These are phyloP conservation scores for Trachelipus rathkii DNA, from an alignment of 1,140 invertebrate species.

Conservation along the genomic window DNA sequence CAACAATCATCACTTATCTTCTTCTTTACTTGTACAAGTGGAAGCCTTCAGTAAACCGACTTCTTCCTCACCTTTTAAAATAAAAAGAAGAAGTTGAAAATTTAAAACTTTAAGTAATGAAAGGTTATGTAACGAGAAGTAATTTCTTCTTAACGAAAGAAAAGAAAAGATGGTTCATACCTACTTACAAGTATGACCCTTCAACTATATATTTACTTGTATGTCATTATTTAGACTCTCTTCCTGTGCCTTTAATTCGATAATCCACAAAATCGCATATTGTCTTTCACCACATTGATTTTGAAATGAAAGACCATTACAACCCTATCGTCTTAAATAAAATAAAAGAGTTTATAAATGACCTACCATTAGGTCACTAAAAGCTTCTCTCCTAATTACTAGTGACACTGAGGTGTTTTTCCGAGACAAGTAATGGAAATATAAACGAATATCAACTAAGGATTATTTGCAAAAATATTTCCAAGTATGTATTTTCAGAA, in stretches of 20 bases:
- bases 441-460: background rate
- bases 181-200: background rate
- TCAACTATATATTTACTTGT: background rate
- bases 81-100: conserved; percentile 1
- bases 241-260: background rate
- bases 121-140: background rate
- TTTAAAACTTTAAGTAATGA: background rate
- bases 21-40: background rate
- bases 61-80: background rate
- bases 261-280: background rate
- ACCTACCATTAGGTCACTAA: background rate
- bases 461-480: background rate
- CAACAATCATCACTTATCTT: background rate
- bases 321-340: background rate
- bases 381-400: background rate
- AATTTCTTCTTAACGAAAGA: background rate
- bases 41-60: background rate
- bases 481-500: background rate
- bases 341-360: background rate
- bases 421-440: background rate
- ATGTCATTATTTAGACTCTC: background rate
- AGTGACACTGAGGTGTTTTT: background rate
- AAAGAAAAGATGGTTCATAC: background rate
- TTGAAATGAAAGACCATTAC: background rate
- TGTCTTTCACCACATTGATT: background rate